Evolutionary conservation across 2,888 invertebrate genomes (phyloP).

Genomic region (Sinelater perroti): DNA sequence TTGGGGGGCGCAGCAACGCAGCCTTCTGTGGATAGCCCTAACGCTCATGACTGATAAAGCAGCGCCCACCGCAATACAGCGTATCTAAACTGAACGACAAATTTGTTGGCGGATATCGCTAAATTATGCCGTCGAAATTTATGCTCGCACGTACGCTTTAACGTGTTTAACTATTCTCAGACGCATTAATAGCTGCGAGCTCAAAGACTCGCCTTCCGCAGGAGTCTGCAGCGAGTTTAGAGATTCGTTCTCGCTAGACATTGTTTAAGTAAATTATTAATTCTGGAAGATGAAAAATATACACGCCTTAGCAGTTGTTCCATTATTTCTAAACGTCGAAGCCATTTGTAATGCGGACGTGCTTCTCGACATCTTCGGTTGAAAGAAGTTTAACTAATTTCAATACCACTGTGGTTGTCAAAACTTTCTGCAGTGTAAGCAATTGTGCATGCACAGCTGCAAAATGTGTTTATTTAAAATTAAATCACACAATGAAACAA

Average conservation of each 20-base stretch:
- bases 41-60: too few species aligned
- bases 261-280: conserved; percentile 26
- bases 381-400: conserved; percentile 10
- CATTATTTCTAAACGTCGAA: conserved; percentile 22
- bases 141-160: conserved; percentile 4
- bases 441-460: too few species aligned
- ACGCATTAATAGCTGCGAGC: conserved; percentile 28
- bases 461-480: too few species aligned
- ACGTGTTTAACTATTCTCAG: conserved; percentile 23
- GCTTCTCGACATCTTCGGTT: neutral
- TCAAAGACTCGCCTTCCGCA: conserved; percentile 28
- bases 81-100: too few species aligned
- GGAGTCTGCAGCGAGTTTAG: conserved; percentile 28
- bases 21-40: too few species aligned
- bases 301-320: conserved; percentile 20
- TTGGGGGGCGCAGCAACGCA: too few species aligned
- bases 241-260: conserved; percentile 27
- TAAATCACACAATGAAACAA: too few species aligned
- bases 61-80: too few species aligned
- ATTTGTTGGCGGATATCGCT: too few species aligned
- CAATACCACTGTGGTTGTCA: too few species aligned
- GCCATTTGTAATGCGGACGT: conserved; percentile 18
- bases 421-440: too few species aligned
- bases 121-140: conserved; percentile 2
- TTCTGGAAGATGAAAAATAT: conserved; percentile 24